Evolutionary conservation across 2,797 vertebrate species (phyloP), one percentile per base, ranked within the genome.

Genomic region (Phataginus tetradactyla): DNA sequence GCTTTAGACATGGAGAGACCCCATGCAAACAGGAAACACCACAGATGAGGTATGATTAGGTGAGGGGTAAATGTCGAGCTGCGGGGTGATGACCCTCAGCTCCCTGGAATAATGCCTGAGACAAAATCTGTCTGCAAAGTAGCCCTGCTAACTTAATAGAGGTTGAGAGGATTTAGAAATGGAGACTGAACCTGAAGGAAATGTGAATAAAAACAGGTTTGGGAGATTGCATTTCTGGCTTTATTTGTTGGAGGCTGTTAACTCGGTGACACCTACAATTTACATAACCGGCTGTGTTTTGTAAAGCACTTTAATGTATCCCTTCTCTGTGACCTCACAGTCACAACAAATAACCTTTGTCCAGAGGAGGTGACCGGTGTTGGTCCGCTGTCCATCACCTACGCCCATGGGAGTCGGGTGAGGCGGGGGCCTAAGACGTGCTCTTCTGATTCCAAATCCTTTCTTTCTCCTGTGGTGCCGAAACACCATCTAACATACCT

Each of bases 111-210:
- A 66, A 37, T 1, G 74, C 63, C 92, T 27, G 18, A 37, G 81
- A 83, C 55, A 29, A 57, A 96, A 20, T 49, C 27, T 71, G 4
- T 13, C 29, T 8, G 69, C 18, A 66, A 53, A 72, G 42, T 29
- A 39, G 27, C 32, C 55, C 27, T 49, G 29, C 21, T 90, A 64
- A 72, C 77, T 77, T 90, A 74, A 68, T 5, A 15, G 23, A 61
- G 71, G 34, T 53, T 66, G 86, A 86, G 39, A 80, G 71, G 85
- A 69, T 87, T 74, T 68, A 37, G 66, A 84, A 64, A 74, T 55
- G 12, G 68, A 90, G 72, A 25, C 18, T 5, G 34, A 45, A 29
- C 15, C 2, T 15, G 49, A 49, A 57, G 29, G 21, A 90, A 90
- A 78, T 18, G 9, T 12, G 51, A 71, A 12, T 42, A 39, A 49